A percentile compares a stretch with the other conserved stretches of the same genome.
These are phyloP conservation scores for Proterorhinus semilunaris DNA, from an alignment of 2,113 vertebrate species.

Conservation along the genomic window DNA sequence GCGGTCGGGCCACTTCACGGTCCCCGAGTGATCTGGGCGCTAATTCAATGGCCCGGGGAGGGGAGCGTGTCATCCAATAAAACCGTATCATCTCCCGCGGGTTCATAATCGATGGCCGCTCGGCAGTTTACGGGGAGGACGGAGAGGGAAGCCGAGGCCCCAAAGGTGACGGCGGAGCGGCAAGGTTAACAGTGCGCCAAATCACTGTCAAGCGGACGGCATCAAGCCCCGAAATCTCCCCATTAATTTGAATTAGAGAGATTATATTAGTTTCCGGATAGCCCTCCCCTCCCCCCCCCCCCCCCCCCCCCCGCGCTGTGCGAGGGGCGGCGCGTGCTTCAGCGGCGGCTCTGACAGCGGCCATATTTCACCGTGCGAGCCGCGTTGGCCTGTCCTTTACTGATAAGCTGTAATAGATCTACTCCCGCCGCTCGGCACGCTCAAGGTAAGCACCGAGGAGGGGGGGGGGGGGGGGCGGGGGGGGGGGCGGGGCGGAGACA, in stretches of 20 bases:
- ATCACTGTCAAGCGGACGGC: conserved; percentile 52
- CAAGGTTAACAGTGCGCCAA: conserved; percentile 67
- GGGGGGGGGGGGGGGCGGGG: too few species aligned
- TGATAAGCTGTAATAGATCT: conserved; percentile 98
- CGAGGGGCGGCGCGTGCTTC: conserved; percentile 46
- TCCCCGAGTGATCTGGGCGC: conserved; percentile 28
- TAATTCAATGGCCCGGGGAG: conserved; percentile 52
- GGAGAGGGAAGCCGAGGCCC: conserved; percentile 7
- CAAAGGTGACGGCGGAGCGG: conserved; percentile 26
- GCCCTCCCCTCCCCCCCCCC: not conserved
- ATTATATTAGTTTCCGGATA: conserved; percentile 43
- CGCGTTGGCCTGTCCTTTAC: conserved; percentile 78
- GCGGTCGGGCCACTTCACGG: conserved; percentile 23
- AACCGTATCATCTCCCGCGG: conserved; percentile 43
- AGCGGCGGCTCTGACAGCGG: conserved; percentile 79
- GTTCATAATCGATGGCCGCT: conserved; percentile 50
- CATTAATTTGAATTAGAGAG: conserved; percentile 68
- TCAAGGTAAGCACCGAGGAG: conserved; percentile 71
- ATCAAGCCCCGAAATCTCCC: conserved; percentile 71
- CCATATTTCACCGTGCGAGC: conserved; percentile 86
- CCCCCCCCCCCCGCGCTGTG: conserved; percentile 9
- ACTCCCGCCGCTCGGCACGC: conserved; percentile 74
- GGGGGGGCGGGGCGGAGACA: conserved; percentile 11
- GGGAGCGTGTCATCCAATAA: conserved; percentile 49
- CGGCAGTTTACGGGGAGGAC: conserved; percentile 27